These are phyloP conservation scores for Mohoua ochrocephala DNA, from an alignment of 2,113 vertebrate genomes.

Conservation along the genomic window DNA sequence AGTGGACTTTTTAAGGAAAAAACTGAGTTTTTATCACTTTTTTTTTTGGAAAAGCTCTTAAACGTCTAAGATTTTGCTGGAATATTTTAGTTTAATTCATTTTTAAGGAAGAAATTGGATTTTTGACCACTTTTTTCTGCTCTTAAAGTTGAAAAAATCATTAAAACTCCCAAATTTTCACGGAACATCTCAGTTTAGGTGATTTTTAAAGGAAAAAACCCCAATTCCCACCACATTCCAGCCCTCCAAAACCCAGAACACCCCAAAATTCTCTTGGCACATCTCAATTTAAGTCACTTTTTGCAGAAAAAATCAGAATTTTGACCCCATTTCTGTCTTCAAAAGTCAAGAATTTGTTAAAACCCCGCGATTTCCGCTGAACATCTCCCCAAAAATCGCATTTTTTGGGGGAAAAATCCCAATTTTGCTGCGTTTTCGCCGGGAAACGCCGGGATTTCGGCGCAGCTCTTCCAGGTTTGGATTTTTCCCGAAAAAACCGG, in stretches of 20 bases:
- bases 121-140: not conserved
- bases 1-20: no score
- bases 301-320: not conserved
- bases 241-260: fast-evolving
- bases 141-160: fast-evolving
- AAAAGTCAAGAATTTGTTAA: no score
- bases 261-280: fast-evolving
- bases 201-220: not conserved
- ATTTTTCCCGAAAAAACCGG: no score
- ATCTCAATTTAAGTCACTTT: fast-evolving
- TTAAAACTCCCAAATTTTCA: fast-evolving
- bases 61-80: fast-evolving
- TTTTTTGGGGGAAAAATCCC: no score
- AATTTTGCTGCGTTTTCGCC: fast-evolving
- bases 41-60: fast-evolving
- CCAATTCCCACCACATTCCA: no score
- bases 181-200: fast-evolving
- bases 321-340: fast-evolving
- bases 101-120: no score
- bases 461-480: no score
- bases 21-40: not conserved
- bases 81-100: fast-evolving
- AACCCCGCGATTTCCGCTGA: no score
- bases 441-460: fast-evolving
- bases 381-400: no score